These are phyloP conservation scores for Acipenser ruthenus DNA, from an alignment of 2,797 vertebrate species.

Conservation along the genomic window DNA sequence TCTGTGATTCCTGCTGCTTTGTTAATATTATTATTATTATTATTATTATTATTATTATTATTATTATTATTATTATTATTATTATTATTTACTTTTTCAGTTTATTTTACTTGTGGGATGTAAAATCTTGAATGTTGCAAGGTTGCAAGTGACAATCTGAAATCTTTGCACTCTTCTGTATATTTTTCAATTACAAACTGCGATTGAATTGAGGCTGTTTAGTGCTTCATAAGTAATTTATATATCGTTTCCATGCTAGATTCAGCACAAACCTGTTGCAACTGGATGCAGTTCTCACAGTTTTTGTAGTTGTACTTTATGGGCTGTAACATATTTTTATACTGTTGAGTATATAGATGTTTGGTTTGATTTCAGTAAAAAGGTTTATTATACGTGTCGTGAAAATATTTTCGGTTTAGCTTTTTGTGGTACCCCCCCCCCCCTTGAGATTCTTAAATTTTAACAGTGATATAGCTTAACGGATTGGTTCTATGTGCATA, in stretches of 20 bases:
- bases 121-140: constrained; percentile 65
- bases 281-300: constrained; percentile 53
- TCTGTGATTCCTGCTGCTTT: constrained; percentile 53
- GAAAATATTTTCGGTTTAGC: constrained; percentile 41
- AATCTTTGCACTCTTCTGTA: constrained; percentile 71
- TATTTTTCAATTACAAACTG: constrained; percentile 51
- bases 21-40: constrained; percentile 16
- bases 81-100: constrained; percentile 42
- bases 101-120: constrained; percentile 51
- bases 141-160: constrained; percentile 80
- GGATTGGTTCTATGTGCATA: constrained; percentile 62
- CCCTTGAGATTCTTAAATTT: constrained; percentile 10
- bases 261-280: constrained; percentile 48
- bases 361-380: constrained; percentile 55
- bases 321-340: constrained; percentile 51
- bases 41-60: constrained; percentile 5
- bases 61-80: constrained; percentile 14
- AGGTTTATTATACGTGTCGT: constrained; percentile 59
- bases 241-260: constrained; percentile 47
- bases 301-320: constrained; percentile 49
- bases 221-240: constrained; percentile 52
- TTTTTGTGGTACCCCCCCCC: constrained; percentile 15
- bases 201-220: constrained; percentile 38
- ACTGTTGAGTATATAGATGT: constrained; percentile 55
- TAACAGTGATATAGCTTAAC: constrained; percentile 17